Evolutionary conservation across 2,888 invertebrate genomes (phyloP).

Genomic region (Dicyrtoma fusca): DNA sequence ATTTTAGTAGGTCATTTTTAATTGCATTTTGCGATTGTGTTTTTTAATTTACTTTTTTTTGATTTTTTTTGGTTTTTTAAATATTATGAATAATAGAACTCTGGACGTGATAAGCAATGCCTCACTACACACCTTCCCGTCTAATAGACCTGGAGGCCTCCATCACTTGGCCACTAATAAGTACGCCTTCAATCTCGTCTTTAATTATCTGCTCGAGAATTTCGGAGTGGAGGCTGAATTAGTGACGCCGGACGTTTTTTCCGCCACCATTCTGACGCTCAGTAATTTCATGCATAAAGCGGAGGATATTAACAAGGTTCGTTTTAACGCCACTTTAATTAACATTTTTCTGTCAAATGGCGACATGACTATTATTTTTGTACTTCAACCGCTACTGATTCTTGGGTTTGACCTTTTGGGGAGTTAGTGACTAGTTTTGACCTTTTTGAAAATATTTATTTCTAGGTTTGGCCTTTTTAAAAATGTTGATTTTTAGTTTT

Average conservation of each 20-base stretch:
- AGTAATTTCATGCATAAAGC: conserved; percentile 6
- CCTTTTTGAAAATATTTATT: too few relatives aligned
- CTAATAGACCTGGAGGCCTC: background rate
- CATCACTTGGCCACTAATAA: conserved; percentile 21
- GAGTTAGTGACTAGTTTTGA: too few relatives aligned
- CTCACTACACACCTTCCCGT: background rate
- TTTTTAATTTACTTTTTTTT: background rate
- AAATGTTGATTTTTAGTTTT: too few relatives aligned
- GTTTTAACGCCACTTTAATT: too few relatives aligned
- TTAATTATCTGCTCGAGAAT: conserved; percentile 5
- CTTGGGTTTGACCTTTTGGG: too few relatives aligned
- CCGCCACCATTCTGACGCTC: background rate
- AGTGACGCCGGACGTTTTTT: conserved; percentile 11
- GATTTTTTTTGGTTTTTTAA: too few relatives aligned
- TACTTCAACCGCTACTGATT: too few relatives aligned
- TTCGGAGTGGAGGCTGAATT: background rate
- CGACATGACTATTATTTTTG: too few relatives aligned
- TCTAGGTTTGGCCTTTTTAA: too few relatives aligned
- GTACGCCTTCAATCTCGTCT: background rate
- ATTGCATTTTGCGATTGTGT: too few relatives aligned
- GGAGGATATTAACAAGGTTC: conserved; percentile 19
- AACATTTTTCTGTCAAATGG: too few relatives aligned
- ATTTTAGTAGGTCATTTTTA: too few relatives aligned
- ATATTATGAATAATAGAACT: conserved; percentile 5
- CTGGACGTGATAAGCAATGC: background rate